Conservation (phyloP, 2,888 invertebrate species). For the Gymnosoma rotundatum region DNA sequence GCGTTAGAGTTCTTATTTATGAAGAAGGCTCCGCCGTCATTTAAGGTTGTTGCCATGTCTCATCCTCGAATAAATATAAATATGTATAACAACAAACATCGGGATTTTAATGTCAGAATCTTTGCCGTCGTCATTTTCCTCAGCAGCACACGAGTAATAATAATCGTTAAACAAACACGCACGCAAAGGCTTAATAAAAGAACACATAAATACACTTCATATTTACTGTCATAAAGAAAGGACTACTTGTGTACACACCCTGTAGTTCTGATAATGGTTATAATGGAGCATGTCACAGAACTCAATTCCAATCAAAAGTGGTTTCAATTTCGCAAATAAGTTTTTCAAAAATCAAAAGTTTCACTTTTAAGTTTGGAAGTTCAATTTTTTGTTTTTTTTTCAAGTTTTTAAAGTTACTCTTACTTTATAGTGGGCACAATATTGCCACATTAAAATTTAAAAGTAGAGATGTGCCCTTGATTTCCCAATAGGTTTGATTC, state of each 20-base stretch:
- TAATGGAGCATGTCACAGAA: too few relatives aligned
- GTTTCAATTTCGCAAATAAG: too few relatives aligned
- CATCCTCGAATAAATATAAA: conserved; percentile 21
- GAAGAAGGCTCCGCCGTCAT: conserved; percentile 24
- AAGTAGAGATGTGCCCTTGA: too few relatives aligned
- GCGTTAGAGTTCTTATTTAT: not conserved
- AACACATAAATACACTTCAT: conserved; percentile 15
- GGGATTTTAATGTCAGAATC: conserved; percentile 30
- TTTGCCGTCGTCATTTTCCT: conserved; percentile 47
- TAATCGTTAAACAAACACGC: conserved; percentile 66
- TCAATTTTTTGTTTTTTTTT: too few relatives aligned
- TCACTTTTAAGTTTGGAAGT: too few relatives aligned
- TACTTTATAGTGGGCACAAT: too few relatives aligned
- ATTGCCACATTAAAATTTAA: too few relatives aligned
- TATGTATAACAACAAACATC: conserved; percentile 21
- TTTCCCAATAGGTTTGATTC: too few relatives aligned
- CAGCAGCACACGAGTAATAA: conserved; percentile 20
- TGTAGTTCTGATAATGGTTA: conserved; percentile 13
- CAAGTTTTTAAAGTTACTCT: too few relatives aligned
- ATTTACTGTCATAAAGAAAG: not conserved
- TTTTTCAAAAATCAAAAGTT: too few relatives aligned
- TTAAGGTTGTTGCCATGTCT: conserved; percentile 67
- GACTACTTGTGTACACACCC: not conserved
- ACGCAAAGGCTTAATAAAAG: conserved; percentile 45
- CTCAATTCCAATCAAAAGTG: too few relatives aligned